These are phyloP conservation scores for Drosophila neotestacea DNA, from an alignment of 2,888 invertebrate species.

Conservation along the genomic window DNA sequence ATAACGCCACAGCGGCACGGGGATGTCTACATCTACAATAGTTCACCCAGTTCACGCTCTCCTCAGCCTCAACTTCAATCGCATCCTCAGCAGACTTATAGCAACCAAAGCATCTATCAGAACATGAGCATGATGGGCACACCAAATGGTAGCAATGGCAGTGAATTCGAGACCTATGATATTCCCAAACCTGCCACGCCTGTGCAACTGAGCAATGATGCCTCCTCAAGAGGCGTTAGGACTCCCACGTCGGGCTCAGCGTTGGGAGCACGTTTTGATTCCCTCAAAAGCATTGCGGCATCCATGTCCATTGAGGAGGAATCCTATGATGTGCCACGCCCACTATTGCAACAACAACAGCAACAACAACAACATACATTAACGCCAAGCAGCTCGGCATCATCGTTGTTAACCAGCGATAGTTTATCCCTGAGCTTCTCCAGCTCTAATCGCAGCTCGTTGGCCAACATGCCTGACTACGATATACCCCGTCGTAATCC, in stretches of 20 bases:
- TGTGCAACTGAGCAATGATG: constrained; percentile 86
- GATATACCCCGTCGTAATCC: constrained; percentile 88
- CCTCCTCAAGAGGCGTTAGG: constrained; percentile 84
- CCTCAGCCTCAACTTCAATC: constrained; percentile 59
- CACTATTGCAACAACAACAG: constrained; percentile 82
- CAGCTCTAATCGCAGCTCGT: constrained; percentile 86
- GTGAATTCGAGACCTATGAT: constrained; percentile 86
- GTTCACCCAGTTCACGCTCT: constrained; percentile 83
- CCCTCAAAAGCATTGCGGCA: constrained; percentile 75
- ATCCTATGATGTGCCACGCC: constrained; percentile 89
- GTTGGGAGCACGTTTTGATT: constrained; percentile 70
- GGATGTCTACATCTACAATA: constrained; percentile 90
- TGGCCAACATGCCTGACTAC: constrained; percentile 89
- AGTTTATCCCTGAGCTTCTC: constrained; percentile 86
- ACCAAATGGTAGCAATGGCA: constrained; percentile 49
- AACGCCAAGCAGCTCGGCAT: constrained; percentile 89
- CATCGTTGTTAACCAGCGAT: constrained; percentile 88
- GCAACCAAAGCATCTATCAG: constrained; percentile 82
- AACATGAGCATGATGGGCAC: constrained; percentile 82
- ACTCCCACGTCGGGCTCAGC: constrained; percentile 68
- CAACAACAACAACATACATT: constrained; percentile 86
- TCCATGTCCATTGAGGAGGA: constrained; percentile 85
- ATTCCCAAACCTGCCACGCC: constrained; percentile 88
- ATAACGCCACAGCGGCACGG: constrained; percentile 90
- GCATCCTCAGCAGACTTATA: constrained; percentile 70